A percentile compares a stretch with the other conserved stretches of the same genome.
Conservation (phyloP, 2,113 vertebrate species). For the Saguinus imperator region DNA sequence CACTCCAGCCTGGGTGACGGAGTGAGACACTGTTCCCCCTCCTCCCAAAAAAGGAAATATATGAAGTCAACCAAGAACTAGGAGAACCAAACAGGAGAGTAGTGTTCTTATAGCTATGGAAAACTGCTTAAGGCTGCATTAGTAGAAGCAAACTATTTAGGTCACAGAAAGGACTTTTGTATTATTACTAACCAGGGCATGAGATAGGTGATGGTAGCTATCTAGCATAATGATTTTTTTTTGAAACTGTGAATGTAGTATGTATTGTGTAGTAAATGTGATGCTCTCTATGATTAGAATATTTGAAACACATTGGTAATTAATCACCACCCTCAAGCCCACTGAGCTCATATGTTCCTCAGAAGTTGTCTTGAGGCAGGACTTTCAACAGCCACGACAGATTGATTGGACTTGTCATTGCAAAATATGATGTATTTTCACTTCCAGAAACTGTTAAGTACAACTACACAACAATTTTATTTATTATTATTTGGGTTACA, state of each 20-base stretch:
- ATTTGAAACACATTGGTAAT: neutral
- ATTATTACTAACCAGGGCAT: neutral
- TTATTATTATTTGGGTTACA: neutral
- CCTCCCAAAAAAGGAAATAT: neutral
- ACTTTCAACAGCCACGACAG: neutral
- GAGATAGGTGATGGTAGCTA: neutral
- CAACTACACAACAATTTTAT: neutral
- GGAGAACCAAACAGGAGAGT: neutral
- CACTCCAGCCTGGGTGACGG: too few relatives aligned
- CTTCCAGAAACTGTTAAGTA: neutral
- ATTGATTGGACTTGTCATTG: neutral
- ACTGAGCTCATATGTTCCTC: neutral
- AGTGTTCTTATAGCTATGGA: neutral
- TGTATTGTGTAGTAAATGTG: neutral
- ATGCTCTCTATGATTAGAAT: neutral
- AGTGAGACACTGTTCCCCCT: too few relatives aligned
- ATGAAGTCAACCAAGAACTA: neutral
- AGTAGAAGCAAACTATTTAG: neutral
- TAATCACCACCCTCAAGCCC: neutral
- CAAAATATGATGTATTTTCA: neutral
- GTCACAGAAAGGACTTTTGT: neutral
- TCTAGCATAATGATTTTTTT: neutral
- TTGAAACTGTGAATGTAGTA: neutral
- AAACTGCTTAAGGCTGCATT: neutral
- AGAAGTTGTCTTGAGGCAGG: neutral